Conservation (phyloP, 2,797 vertebrate species). For the Parambassis ranga region DNA sequence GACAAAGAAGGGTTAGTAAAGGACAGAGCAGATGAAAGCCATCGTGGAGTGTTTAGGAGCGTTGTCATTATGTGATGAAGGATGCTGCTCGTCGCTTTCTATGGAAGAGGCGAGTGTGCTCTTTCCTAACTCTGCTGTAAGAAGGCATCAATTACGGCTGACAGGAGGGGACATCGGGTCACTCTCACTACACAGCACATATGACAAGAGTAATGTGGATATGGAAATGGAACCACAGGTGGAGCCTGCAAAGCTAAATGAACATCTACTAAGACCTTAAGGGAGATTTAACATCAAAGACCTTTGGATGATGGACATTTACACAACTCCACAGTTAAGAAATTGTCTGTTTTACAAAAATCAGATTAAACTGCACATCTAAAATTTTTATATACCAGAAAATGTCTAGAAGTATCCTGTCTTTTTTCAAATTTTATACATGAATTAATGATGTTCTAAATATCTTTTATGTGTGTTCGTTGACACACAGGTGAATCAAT, state of each 20-base stretch:
- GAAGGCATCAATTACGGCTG: conserved; percentile 39
- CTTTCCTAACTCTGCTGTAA: conserved; percentile 16
- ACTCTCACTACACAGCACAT: conserved; percentile 16
- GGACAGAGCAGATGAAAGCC: conserved; percentile 31
- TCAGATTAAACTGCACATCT: fast-evolving
- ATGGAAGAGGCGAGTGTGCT: neutral
- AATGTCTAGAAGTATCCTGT: too few relatives aligned
- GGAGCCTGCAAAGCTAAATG: conserved; percentile 15
- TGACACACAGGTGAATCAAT: too few relatives aligned
- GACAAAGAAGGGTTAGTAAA: conserved; percentile 57
- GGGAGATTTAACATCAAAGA: neutral
- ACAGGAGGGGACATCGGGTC: conserved; percentile 21
- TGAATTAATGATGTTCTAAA: neutral
- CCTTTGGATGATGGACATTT: neutral
- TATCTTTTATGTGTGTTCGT: too few relatives aligned
- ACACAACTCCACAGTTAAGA: neutral
- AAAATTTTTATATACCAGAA: neutral
- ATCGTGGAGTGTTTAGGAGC: neutral
- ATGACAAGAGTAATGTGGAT: conserved; percentile 32
- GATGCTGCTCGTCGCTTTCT: conserved; percentile 21
- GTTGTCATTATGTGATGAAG: conserved; percentile 15
- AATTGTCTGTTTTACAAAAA: neutral
- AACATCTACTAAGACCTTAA: neutral
- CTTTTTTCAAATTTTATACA: neutral
- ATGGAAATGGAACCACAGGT: conserved; percentile 38